phyloP scores from a whole-genome alignment of 2,888 invertebrate genomes.

The Acleris sparsana region DNA sequence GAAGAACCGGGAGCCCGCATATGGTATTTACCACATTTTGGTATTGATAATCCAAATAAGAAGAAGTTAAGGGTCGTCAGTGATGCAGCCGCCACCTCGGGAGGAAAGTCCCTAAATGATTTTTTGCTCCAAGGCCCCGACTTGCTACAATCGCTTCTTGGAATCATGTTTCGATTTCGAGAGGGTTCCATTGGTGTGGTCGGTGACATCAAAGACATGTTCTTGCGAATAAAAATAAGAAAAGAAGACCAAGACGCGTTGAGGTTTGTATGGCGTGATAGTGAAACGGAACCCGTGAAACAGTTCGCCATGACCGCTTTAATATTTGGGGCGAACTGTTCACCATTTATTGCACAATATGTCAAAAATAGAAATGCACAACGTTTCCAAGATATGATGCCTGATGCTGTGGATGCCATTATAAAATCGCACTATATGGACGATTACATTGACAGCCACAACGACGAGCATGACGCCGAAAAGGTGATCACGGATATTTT shows the following conservation, averaged over 20 bases:
- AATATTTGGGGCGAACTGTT: slow-evolving; percentile 17
- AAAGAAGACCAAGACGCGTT: slow-evolving; percentile 3
- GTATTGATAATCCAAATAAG: background rate
- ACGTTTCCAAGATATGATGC: slow-evolving; percentile 5
- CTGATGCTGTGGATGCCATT: slow-evolving; percentile 26
- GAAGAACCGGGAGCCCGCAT: background rate
- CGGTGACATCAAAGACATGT: slow-evolving; percentile 10
- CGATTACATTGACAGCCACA: slow-evolving; percentile 25
- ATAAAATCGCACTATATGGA: slow-evolving; percentile 30
- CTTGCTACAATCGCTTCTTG: slow-evolving; percentile 8
- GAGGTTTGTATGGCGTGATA: slow-evolving; percentile 1
- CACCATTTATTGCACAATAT: slow-evolving; percentile 24
- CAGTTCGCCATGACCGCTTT: slow-evolving; percentile 1
- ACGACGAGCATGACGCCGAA: background rate
- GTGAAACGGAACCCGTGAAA: background rate
- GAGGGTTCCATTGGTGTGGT: slow-evolving; percentile 10
- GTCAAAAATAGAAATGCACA: slow-evolving; percentile 16
- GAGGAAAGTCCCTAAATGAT: background rate
- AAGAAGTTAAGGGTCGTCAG: background rate
- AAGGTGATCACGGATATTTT: slow-evolving; percentile 14
- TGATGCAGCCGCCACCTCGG: background rate
- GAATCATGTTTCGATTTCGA: slow-evolving; percentile 13
- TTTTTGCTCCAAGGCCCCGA: slow-evolving; percentile 8
- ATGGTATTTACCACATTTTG: background rate
- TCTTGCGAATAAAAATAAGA: slow-evolving; percentile 10